These are phyloP conservation scores for Leucoraja erinaceus DNA, from an alignment of 2,113 vertebrate species.

Conservation along the genomic window DNA sequence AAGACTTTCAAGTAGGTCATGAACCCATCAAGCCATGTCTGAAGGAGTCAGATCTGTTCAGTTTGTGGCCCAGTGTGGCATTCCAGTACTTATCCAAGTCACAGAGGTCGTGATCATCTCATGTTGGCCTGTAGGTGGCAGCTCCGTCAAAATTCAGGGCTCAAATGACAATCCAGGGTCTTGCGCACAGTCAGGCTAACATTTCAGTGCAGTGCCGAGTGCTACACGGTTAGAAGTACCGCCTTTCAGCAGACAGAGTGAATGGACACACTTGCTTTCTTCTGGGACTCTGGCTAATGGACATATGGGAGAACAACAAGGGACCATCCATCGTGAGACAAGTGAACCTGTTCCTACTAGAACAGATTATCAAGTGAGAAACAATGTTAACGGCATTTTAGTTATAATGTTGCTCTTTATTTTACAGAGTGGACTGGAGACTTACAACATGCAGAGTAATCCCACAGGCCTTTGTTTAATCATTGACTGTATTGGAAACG, in stretches of 20 bases:
- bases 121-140: not conserved
- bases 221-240: not conserved
- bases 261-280: not conserved
- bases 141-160: not conserved
- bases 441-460: conserved; percentile 64
- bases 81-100: not conserved
- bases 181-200: not conserved
- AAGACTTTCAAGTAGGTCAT: too few species aligned
- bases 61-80: not conserved
- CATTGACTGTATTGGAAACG: conserved; percentile 80
- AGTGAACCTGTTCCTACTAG: not conserved
- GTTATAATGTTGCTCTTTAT: not conserved
- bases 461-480: conserved; percentile 80
- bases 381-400: not conserved
- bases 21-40: too few species aligned
- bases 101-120: not conserved
- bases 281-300: too few species aligned
- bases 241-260: not conserved
- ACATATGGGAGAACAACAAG: not conserved
- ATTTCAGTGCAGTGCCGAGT: not conserved
- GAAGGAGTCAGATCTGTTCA: not conserved
- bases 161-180: not conserved
- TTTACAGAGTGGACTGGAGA: conserved; percentile 46
- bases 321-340: not conserved
- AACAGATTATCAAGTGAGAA: not conserved